A percentile compares a stretch with the other conserved stretches of the same genome.
Conservation (phyloP, 2,113 vertebrate genomes). For the Phyllopteryx taeniolatus region DNA sequence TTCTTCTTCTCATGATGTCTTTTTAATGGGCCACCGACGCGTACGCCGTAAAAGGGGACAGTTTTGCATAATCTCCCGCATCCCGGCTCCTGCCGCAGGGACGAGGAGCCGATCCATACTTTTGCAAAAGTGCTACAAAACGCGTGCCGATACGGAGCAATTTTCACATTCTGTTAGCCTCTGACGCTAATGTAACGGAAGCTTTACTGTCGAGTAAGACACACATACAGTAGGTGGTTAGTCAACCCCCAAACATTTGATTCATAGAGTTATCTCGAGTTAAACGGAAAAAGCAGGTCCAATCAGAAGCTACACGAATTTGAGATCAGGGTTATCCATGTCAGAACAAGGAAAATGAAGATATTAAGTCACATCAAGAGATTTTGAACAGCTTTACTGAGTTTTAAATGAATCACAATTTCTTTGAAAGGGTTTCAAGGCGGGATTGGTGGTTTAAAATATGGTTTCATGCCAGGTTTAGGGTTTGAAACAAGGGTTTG, state of each 20-base stretch:
- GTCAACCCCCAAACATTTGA: not conserved
- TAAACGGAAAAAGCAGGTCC: not conserved
- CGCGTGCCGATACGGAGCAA: slow-evolving; percentile 39
- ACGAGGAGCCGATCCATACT: slow-evolving; percentile 56
- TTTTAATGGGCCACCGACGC: slow-evolving; percentile 36
- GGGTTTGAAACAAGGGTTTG: not conserved
- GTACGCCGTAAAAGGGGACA: slow-evolving; percentile 46
- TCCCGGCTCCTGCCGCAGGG: slow-evolving; percentile 43
- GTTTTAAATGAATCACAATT: no score
- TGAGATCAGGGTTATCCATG: not conserved
- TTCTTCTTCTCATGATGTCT: slow-evolving; percentile 46
- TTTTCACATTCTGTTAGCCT: slow-evolving; percentile 42
- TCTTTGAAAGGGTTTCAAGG: no score
- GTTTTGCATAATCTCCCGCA: slow-evolving; percentile 49
- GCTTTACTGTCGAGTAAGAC: not conserved
- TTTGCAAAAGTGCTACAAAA: slow-evolving; percentile 55
- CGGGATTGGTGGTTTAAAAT: no score
- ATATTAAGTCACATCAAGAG: no score
- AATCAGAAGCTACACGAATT: not conserved
- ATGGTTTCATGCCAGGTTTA: not conserved
- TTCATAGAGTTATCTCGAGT: not conserved
- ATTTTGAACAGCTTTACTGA: no score
- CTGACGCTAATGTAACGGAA: slow-evolving; percentile 2
- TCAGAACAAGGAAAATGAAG: not conserved
- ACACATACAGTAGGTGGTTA: not conserved